Conservation (phyloP, 2,113 vertebrate genomes). For the Zootoca vivipara region DNA sequence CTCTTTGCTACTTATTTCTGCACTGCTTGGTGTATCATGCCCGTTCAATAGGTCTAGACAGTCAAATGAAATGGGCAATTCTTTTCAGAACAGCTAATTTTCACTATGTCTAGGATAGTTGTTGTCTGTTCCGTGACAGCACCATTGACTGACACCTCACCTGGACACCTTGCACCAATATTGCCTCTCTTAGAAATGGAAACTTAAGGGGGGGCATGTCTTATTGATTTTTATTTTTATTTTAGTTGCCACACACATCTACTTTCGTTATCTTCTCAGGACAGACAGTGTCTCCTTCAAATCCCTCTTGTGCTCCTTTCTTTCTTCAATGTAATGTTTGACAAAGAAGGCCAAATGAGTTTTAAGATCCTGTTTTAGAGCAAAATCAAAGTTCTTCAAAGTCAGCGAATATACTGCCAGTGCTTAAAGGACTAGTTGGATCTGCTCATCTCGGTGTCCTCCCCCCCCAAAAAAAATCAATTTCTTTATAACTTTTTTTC, state of each 20-base stretch:
- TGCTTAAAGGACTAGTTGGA: neutral
- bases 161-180: neutral
- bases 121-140: neutral
- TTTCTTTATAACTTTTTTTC: neutral
- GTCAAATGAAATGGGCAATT: conserved; percentile 4
- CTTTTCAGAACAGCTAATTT: conserved; percentile 17
- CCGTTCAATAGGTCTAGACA: conserved; percentile 6
- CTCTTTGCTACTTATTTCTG: neutral
- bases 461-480: too few species aligned
- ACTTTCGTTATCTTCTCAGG: conserved; percentile 11
- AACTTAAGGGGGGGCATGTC: neutral
- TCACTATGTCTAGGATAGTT: neutral
- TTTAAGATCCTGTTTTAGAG: neutral
- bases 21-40: neutral
- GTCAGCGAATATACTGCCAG: neutral
- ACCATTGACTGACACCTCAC: neutral
- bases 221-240: conserved; percentile 21
- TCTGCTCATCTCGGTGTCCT: neutral
- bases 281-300: neutral
- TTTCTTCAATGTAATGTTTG: neutral
- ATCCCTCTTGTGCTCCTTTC: neutral
- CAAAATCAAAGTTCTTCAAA: neutral
- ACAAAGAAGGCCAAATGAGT: neutral
- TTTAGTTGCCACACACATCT: neutral
- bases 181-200: neutral